Evolutionary conservation across 2,888 invertebrate genomes (phyloP).

Genomic region (Limnephilus marmoratus): DNA sequence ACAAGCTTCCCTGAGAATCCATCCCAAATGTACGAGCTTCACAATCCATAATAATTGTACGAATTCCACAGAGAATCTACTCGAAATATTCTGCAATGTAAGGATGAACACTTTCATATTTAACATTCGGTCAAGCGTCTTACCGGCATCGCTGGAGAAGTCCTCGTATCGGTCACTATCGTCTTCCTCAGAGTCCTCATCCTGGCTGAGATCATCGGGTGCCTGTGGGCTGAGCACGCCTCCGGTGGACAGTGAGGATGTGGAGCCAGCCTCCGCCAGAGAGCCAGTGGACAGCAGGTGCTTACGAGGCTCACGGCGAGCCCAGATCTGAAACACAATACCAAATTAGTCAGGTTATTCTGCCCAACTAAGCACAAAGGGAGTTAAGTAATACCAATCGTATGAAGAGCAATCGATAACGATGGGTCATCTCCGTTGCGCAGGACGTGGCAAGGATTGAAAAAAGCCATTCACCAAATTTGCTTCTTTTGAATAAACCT

Average conservation of each 20-base stretch:
- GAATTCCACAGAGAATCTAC: no score
- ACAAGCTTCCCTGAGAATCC: no score
- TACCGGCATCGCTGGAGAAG: slow-evolving; percentile 85
- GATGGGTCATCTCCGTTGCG: background rate
- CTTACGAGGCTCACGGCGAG: slow-evolving; percentile 90
- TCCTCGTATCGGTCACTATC: slow-evolving; percentile 93
- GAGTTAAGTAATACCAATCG: background rate
- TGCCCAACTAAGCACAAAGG: background rate
- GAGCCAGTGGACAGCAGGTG: slow-evolving; percentile 92
- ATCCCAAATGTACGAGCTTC: no score
- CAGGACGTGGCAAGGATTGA: background rate
- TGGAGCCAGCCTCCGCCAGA: slow-evolving; percentile 89
- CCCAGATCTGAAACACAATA: slow-evolving; percentile 83
- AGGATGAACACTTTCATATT: background rate
- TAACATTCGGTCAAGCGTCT: background rate
- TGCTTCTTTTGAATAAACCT: background rate
- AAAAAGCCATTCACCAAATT: background rate
- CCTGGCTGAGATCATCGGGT: slow-evolving; percentile 86
- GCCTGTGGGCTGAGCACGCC: slow-evolving; percentile 90
- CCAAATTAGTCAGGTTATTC: background rate
- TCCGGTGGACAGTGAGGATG: slow-evolving; percentile 88
- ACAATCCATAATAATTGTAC: no score
- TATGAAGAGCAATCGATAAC: background rate
- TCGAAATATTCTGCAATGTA: no score
- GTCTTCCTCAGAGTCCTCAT: slow-evolving; percentile 88